These are phyloP conservation scores for Plestiodon gilberti DNA, from an alignment of 2,113 vertebrate genomes.

Conservation along the genomic window DNA sequence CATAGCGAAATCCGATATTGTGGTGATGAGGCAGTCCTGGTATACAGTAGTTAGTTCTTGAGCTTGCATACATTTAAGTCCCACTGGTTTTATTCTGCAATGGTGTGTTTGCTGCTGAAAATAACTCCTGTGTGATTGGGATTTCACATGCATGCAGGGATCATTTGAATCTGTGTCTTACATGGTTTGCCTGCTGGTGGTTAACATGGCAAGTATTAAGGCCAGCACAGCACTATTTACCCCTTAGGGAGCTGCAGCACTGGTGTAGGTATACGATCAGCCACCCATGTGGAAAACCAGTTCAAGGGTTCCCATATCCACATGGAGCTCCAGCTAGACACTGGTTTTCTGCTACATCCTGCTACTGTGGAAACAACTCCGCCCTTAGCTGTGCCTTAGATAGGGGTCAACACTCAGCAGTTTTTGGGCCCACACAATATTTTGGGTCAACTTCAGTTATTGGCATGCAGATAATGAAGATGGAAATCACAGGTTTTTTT, in stretches of 20 bases:
- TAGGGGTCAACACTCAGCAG: too few species aligned
- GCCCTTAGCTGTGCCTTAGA: too few species aligned
- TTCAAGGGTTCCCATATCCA: neutral
- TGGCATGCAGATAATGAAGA: too few species aligned
- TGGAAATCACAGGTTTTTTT: too few species aligned
- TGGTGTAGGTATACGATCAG: neutral
- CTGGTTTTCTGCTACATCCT: neutral
- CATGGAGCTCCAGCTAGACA: neutral
- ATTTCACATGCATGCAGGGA: neutral
- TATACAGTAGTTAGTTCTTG: too few species aligned
- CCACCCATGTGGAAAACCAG: neutral
- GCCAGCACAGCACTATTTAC: neutral
- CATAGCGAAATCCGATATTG: too few species aligned
- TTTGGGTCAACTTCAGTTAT: too few species aligned
- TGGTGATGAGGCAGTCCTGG: too few species aligned
- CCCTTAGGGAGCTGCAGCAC: neutral
- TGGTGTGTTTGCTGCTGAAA: neutral
- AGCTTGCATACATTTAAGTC: too few species aligned
- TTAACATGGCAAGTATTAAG: neutral
- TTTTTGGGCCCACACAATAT: too few species aligned
- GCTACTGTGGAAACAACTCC: too few species aligned
- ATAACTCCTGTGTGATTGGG: neutral
- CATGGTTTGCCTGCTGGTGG: neutral
- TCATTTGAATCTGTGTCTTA: neutral
- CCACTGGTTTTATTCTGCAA: neutral